Evolutionary conservation across 2,888 invertebrate species (phyloP), one percentile per base, ranked within the genome.

Genomic region (Ditula angustiorana): DNA sequence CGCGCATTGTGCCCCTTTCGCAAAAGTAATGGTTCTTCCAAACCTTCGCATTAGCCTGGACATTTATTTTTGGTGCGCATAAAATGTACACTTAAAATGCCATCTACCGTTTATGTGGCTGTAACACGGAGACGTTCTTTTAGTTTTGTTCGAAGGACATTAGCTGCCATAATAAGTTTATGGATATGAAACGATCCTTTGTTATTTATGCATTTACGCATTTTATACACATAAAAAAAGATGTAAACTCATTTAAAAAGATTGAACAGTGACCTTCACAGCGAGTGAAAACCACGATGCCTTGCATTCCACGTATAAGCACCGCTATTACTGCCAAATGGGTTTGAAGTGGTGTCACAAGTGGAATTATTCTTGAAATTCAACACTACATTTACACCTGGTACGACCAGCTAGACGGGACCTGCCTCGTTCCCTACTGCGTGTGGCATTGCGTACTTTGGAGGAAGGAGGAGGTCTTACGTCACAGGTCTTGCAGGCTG

Each of bases 321-420:
- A 78, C 76, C 71, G 69, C 69, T 67, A 71, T 78, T 74, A 72
- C 73, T 71, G 68, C 72, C 78, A 75, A 81, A 81, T 77, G 77
- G 75, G 73, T 75, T 69, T 69, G 71, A 74, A 75, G 73, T 79
- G 78, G 78, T 82, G 79, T 80, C 82, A 78, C 79, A 73, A 80
- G 77, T 79, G 77, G 77, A 83, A 83, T 84, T 83, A 85, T 82
- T 83, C 79, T 79, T 79, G 82, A 83, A 86, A 86, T 84, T 84
- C 81, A 80, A 80, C 81, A 82, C 82, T 82, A 80, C 79, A 80
- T 82, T 86, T 78, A 81, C 83, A 83, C 81, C 79, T 81, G 76
- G 69, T 61, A 41, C 26, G 58, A 37, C 82, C 74, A 79, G 50
- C 69, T 61, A 67, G 53, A 10, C 23, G 55, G 67, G 80, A 69